A percentile compares a stretch with the other conserved stretches of the same genome.
Conservation (phyloP, 2,888 invertebrate species). For the Podotricha telesiphe region DNA sequence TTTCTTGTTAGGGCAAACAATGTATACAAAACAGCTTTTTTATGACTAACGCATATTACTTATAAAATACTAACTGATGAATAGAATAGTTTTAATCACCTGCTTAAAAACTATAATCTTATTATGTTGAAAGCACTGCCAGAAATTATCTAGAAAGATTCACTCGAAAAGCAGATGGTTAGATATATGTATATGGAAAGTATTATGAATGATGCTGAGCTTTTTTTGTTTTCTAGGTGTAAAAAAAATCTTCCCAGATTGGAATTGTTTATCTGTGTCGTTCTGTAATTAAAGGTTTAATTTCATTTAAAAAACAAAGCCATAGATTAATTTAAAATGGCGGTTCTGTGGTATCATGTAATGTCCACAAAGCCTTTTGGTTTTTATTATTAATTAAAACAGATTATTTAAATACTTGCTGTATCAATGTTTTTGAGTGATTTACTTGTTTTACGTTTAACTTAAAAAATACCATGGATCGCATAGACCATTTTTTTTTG, state of each 20-base stretch:
- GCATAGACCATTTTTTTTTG: not conserved
- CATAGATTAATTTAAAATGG: not conserved
- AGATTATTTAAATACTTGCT: not conserved
- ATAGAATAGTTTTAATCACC: too few relatives aligned
- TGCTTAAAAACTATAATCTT: not conserved
- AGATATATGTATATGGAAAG: not conserved
- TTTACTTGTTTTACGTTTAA: not conserved
- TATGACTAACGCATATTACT: too few relatives aligned
- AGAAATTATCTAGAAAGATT: conserved; percentile 9
- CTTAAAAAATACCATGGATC: not conserved
- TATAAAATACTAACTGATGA: too few relatives aligned
- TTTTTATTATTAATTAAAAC: not conserved
- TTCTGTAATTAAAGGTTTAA: not conserved
- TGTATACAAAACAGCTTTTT: too few relatives aligned
- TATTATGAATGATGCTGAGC: too few relatives aligned
- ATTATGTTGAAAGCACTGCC: conserved; percentile 25
- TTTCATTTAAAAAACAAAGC: not conserved
- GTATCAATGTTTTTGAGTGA: not conserved
- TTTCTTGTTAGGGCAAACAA: too few relatives aligned
- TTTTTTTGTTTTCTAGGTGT: too few relatives aligned
- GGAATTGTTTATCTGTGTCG: not conserved
- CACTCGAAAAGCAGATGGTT: not conserved
- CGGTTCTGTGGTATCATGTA: not conserved
- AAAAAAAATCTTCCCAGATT: too few relatives aligned
- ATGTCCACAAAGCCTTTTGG: not conserved